phyloP scores from a whole-genome alignment of 2,113 vertebrate genomes.

The Charina bottae region DNA sequence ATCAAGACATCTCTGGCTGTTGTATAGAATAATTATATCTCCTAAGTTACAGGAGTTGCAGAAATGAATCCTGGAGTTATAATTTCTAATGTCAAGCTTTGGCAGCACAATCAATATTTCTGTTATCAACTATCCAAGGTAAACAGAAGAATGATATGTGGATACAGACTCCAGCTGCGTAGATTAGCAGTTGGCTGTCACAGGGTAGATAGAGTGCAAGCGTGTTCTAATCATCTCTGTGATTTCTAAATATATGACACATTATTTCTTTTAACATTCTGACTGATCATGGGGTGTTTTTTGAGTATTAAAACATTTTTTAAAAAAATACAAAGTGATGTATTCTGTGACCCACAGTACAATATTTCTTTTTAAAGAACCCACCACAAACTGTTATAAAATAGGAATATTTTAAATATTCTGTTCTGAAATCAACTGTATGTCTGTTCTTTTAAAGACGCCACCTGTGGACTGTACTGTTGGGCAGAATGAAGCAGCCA shows the following conservation, averaged over 20 bases:
- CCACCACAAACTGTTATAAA: background rate
- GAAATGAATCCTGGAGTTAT: constrained; percentile 7
- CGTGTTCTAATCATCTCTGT: background rate
- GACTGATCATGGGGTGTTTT: constrained; percentile 13
- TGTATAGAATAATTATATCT: background rate
- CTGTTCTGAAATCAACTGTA: background rate
- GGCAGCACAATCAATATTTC: background rate
- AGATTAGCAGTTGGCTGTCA: background rate
- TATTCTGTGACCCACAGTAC: background rate
- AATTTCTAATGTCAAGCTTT: rapidly evolving
- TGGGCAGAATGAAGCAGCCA: background rate
- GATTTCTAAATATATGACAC: background rate
- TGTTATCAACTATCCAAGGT: constrained; percentile 15
- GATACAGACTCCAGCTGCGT: background rate
- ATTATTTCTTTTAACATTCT: background rate
- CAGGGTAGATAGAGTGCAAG: constrained; percentile 5
- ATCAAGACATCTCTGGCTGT: background rate
- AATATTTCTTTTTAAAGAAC: background rate
- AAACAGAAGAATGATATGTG: background rate
- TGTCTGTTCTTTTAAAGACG: background rate
- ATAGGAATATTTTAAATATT: background rate
- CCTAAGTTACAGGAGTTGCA: background rate
- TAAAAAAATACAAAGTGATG: background rate
- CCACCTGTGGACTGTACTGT: background rate
- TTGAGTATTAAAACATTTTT: background rate